Base-by-base conservation (phyloP, 2,888 invertebrate species). In the Tupiocoris notatus region DNA sequence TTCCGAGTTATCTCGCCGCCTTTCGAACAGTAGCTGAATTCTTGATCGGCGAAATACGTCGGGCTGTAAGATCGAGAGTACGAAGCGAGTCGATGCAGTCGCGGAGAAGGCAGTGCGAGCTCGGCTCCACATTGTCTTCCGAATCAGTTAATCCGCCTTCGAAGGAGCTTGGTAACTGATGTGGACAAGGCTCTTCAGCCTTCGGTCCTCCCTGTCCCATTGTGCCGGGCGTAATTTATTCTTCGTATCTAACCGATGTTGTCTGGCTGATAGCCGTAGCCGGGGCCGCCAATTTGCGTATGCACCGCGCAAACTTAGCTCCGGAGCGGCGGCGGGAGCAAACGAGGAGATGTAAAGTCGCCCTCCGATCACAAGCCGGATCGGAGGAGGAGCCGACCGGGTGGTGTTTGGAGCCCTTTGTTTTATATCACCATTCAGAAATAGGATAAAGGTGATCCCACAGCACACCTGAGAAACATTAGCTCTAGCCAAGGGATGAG, bases 81-180 rank as follows among this genome's bases (percentile, higher is more conserved):
- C n/a, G n/a, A n/a, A 39, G 39, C 39, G 39, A 39, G 39, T 39
- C n/a, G n/a, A n/a, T n/a, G n/a, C n/a, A n/a, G n/a, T n/a, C n/a
- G 12, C 39, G 39, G 39, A n/a, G 39, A 39, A 39, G 39, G 39
- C 39, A 22, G 21, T 62, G 20, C 20, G 20, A 21, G 21, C 62
- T 20, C 20, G 64, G 64, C 63, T 63, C 54, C 67, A 75, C 75
- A 75, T 75, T 75, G 75, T 75, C 75, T 75, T 75, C 64, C 12
- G 64, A 75, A 75, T 75, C 75, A 75, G 75, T 75, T 75, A 75
- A 75, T 75, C 75, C 75, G 62, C 3, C n/a, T n/a, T 2, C 62
- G 73, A 54, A 63, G 54, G 22, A 73, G 39, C 20, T 62, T 20
- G 63, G 25, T 12, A 39, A 39, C 39, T 39, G 39, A 39, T 39